Conservation (phyloP, 2,113 vertebrate genomes). For the Neomonachus schauinslandi region DNA sequence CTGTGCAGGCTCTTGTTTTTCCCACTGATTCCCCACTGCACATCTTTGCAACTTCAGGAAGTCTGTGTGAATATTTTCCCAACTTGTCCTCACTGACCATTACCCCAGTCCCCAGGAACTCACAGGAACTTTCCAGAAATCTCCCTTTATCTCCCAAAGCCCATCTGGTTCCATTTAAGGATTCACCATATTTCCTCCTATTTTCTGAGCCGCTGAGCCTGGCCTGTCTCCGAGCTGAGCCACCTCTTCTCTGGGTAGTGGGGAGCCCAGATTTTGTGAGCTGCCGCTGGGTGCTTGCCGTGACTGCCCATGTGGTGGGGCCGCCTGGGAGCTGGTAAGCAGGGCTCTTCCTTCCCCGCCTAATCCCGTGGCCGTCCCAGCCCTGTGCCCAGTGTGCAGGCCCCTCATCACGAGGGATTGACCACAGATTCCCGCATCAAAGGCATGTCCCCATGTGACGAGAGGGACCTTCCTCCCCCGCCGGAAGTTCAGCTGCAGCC, state of each 20-base stretch:
- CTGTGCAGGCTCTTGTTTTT: neutral
- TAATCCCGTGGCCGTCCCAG: slow-evolving; percentile 49
- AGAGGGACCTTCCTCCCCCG: slow-evolving; percentile 43
- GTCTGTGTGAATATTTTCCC: neutral
- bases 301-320: neutral
- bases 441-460: neutral
- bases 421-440: slow-evolving; percentile 1
- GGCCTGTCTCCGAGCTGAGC: fast-evolving
- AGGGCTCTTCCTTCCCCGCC: neutral
- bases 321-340: neutral
- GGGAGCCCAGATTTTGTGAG: fast-evolving
- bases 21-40: neutral
- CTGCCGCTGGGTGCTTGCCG: neutral
- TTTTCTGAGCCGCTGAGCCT: neutral
- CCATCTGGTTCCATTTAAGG: neutral
- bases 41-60: neutral
- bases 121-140: slow-evolving; percentile 18
- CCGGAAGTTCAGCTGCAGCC: neutral
- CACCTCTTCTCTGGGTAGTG: fast-evolving
- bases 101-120: fast-evolving
- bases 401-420: neutral
- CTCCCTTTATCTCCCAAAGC: neutral
- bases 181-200: neutral
- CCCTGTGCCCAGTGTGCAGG: neutral
- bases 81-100: neutral